A percentile compares a stretch with the other conserved stretches of the same genome.
Evolutionary conservation across 2,797 vertebrate genomes (phyloP).

Genomic region (Pseudochirops corinnae): DNA sequence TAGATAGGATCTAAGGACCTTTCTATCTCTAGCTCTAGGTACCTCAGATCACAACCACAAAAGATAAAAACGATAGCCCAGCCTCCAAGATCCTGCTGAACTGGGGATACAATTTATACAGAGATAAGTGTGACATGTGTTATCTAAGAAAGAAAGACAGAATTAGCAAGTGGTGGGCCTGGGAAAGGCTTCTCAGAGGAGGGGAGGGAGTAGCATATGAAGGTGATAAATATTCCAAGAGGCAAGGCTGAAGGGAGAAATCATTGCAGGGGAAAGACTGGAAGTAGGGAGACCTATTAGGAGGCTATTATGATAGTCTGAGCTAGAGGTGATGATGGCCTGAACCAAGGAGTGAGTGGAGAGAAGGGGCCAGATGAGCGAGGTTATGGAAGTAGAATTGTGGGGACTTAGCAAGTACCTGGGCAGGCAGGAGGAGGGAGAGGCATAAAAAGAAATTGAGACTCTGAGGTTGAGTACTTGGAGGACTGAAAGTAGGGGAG

Average conservation of each 20-base stretch:
- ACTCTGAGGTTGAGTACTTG: not conserved
- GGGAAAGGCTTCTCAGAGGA: not conserved
- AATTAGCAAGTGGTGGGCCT: not conserved
- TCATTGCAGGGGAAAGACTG: not conserved
- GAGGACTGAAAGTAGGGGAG: not conserved
- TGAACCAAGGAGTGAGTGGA: not conserved
- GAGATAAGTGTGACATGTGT: not conserved
- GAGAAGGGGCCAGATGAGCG: not conserved
- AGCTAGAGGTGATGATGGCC: not conserved
- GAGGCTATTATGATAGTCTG: not conserved
- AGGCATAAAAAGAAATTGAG: not conserved
- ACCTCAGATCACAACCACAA: not conserved
- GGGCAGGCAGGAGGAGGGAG: not conserved
- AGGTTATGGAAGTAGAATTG: not conserved
- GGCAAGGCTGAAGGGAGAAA: not conserved
- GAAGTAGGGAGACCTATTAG: not conserved
- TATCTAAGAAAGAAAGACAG: not conserved
- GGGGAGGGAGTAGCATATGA: not conserved
- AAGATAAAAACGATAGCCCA: not conserved
- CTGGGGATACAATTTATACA: not conserved
- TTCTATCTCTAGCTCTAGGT: not conserved
- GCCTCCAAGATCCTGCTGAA: not conserved
- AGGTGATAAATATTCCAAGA: not conserved
- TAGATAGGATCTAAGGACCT: not conserved
- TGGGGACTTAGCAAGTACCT: not conserved